phyloP scores from a whole-genome alignment of 1,140 invertebrate genomes.

The Centruroides sculpturatus region DNA sequence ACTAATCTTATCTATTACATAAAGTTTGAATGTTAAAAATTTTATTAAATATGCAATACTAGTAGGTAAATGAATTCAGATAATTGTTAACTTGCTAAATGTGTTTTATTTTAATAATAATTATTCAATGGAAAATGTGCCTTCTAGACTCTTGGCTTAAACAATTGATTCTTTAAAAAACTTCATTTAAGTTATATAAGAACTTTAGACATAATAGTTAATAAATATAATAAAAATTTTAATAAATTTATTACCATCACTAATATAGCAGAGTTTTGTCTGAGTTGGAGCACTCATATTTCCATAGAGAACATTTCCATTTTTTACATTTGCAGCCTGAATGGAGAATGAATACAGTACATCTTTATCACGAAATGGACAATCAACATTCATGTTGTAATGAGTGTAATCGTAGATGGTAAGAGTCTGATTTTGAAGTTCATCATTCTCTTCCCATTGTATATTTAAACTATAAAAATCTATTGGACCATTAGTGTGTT shows the following conservation, averaged over 20 bases:
- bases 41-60: no score
- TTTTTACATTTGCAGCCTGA: slow-evolving; percentile 3
- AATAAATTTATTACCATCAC: not conserved
- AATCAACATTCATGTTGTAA: not conserved
- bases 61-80: no score
- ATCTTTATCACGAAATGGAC: not conserved
- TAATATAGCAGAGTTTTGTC: not conserved
- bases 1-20: no score
- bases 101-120: no score
- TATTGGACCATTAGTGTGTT: slow-evolving; percentile 6
- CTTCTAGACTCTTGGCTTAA: no score
- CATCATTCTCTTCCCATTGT: not conserved
- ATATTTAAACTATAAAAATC: slow-evolving; percentile 1
- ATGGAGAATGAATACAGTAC: not conserved
- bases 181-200: no score
- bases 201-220: no score
- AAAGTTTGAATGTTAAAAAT: no score
- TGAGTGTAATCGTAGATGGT: not conserved
- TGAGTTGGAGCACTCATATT: slow-evolving; percentile 1
- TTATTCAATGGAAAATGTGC: no score
- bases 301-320: not conserved
- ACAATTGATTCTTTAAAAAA: no score
- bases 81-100: no score
- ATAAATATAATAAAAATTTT: not conserved
- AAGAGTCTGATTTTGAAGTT: not conserved